These are phyloP conservation scores for Octonoba sinensis DNA, from an alignment of 2,888 invertebrate species.

Conservation along the genomic window DNA sequence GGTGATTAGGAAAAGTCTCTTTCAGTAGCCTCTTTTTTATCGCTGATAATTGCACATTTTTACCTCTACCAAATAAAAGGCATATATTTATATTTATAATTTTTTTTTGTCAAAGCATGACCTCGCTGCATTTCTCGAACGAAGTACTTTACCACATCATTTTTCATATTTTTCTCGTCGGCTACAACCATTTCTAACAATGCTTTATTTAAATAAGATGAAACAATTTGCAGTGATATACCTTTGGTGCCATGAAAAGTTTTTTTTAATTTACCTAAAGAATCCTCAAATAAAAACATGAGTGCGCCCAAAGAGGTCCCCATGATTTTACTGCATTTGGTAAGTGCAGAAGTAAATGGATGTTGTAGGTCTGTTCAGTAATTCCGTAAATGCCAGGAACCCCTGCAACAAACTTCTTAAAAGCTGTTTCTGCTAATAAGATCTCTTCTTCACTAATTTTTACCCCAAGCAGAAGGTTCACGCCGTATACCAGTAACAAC, in stretches of 20 bases:
- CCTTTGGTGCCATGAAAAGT: constrained; percentile 10
- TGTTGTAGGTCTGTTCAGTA: constrained; percentile 14
- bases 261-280: constrained; percentile 18
- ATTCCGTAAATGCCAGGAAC: neutral
- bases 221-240: constrained; percentile 4
- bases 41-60: neutral
- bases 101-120: neutral
- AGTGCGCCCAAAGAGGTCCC: constrained; percentile 19
- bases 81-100: neutral
- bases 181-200: neutral
- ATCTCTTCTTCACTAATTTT: neutral
- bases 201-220: neutral
- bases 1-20: neutral
- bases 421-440: neutral
- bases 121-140: constrained; percentile 2
- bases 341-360: constrained; percentile 27
- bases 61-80: neutral
- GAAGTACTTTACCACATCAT: neutral
- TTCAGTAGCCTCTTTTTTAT: neutral
- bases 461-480: neutral
- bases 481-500: neutral
- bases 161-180: neutral
- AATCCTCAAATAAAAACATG: constrained; percentile 29
- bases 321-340: constrained; percentile 23
- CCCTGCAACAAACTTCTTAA: neutral